A percentile compares a stretch with the other conserved stretches of the same genome.
Conservation (phyloP, 2,888 invertebrate genomes). For the Scelioninae gen. 1 region DNA sequence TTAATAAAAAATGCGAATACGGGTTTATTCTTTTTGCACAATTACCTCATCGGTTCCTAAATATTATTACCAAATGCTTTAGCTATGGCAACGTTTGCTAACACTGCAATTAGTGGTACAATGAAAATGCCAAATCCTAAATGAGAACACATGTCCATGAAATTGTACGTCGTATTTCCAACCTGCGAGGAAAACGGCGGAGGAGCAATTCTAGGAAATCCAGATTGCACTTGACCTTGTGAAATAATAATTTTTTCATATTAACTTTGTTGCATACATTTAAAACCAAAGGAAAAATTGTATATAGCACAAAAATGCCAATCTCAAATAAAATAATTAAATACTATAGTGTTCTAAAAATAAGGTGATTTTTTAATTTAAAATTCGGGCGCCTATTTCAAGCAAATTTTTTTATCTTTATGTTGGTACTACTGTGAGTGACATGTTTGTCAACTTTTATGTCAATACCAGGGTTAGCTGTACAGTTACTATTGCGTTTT, state of each 20-base stretch:
- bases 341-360: no score
- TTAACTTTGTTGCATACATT: background rate
- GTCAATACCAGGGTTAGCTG: no score
- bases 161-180: constrained; percentile 87
- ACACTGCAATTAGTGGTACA: constrained; percentile 93
- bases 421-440: no score
- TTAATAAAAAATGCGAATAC: no score
- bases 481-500: no score
- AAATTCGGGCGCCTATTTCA: no score
- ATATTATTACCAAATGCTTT: constrained; percentile 92
- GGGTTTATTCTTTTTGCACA: constrained; percentile 4
- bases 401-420: no score
- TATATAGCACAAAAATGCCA: no score
- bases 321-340: no score
- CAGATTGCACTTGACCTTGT: constrained; percentile 88
- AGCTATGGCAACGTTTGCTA: constrained; percentile 97
- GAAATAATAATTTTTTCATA: background rate
- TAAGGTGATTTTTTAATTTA: no score
- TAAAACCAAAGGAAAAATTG: background rate
- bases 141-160: constrained; percentile 88
- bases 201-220: constrained; percentile 88
- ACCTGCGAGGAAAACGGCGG: constrained; percentile 88
- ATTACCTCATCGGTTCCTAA: constrained; percentile 47
- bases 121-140: constrained; percentile 92
- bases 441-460: no score